Percentiles rank a stretch among this genome's conserved stretches.
These are phyloP conservation scores for Brassicogethes aeneus DNA, from an alignment of 2,888 invertebrate species.

Conservation along the genomic window DNA sequence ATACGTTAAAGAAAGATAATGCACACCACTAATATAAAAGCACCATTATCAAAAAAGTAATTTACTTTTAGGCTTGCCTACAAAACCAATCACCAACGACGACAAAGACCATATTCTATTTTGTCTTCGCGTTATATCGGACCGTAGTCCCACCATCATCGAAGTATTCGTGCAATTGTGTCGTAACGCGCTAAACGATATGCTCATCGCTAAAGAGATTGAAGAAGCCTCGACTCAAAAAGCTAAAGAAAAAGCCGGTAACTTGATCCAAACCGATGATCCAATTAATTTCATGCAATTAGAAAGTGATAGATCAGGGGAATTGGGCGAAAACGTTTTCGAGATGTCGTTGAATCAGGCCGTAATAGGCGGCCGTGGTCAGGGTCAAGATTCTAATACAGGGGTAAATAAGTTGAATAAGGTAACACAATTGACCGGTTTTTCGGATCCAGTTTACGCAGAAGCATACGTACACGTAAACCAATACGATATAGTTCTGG, in stretches of 20 bases:
- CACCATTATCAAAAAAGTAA: too few species aligned
- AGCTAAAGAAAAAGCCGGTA: constrained; percentile 59
- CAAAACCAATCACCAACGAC: constrained; percentile 87
- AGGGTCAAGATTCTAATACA: constrained; percentile 43
- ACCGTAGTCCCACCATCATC: constrained; percentile 57
- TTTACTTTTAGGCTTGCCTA: constrained; percentile 48
- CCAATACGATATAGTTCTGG: constrained; percentile 96
- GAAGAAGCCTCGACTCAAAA: constrained; percentile 54
- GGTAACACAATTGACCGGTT: constrained; percentile 93
- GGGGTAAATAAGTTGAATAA: constrained; percentile 56
- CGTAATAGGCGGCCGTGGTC: constrained; percentile 54
- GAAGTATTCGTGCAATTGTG: constrained; percentile 66
- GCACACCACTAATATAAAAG: too few species aligned
- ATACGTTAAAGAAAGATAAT: too few species aligned
- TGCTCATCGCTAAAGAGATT: constrained; percentile 72
- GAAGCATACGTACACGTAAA: constrained; percentile 99
- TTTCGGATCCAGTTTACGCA: constrained; percentile 98
- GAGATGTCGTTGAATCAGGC: constrained; percentile 89
- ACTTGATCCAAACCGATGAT: constrained; percentile 74
- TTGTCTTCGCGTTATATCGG: constrained; percentile 66
- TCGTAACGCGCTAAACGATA: constrained; percentile 68
- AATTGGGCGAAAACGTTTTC: constrained; percentile 72
- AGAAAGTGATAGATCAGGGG: constrained; percentile 46
- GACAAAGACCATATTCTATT: constrained; percentile 83
- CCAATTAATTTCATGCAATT: constrained; percentile 77